Evolutionary conservation across 2,113 vertebrate species (phyloP).

Genomic region (Rhizomys pruinosus): DNA sequence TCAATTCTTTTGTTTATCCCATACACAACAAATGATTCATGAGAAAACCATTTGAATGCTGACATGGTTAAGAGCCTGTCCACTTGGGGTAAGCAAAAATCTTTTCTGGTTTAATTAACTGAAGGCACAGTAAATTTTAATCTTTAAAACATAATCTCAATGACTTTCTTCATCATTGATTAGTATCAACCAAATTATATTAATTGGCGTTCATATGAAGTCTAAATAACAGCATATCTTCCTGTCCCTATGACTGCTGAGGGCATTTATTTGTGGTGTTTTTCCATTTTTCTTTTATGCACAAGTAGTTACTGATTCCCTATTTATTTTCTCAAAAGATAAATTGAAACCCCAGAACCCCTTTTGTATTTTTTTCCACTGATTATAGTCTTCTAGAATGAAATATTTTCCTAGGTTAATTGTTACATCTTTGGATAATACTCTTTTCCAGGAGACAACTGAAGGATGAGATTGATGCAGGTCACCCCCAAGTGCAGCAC

Average conservation of each 20-base stretch:
- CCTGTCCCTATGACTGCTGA: constrained; percentile 51
- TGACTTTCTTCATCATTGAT: constrained; percentile 82
- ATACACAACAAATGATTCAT: constrained; percentile 61
- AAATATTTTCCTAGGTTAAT: constrained; percentile 19
- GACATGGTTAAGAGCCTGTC: constrained; percentile 33
- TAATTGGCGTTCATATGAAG: constrained; percentile 77
- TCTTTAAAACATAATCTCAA: constrained; percentile 76
- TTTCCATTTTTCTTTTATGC: constrained; percentile 75
- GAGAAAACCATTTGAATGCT: constrained; percentile 60
- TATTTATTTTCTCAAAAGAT: constrained; percentile 60
- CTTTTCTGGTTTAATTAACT: constrained; percentile 35
- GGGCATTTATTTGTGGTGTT: constrained; percentile 70
- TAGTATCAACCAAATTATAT: constrained; percentile 78
- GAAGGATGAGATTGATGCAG: background rate
- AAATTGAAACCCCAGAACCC: constrained; percentile 49
- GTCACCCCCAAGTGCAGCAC: background rate
- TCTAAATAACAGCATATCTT: constrained; percentile 73
- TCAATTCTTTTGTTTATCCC: constrained; percentile 13
- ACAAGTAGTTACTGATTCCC: constrained; percentile 72
- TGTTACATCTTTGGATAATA: constrained; percentile 9
- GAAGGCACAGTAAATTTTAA: constrained; percentile 48
- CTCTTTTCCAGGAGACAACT: background rate
- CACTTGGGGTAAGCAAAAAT: constrained; percentile 39
- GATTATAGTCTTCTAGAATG: background rate
- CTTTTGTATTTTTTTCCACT: constrained; percentile 31